Base-by-base conservation (phyloP, 2,797 vertebrate species). In the Babyrousa celebensis region DNA sequence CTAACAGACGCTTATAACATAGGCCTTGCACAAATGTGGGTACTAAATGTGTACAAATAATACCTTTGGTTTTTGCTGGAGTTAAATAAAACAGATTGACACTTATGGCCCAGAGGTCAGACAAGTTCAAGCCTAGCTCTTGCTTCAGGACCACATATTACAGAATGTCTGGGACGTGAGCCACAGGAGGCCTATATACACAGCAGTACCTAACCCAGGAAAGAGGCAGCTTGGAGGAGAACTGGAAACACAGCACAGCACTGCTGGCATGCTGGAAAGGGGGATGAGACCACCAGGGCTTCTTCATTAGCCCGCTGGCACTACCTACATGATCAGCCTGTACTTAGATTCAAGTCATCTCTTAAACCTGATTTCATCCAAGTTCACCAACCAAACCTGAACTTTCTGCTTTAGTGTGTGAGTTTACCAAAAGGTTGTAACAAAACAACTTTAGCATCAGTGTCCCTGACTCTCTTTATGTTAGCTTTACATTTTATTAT, bases 41-140 rank as follows among this genome's bases (percentile, higher is more conserved):
- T 77, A 27, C 77, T 40, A 84, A 91, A 17, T 78, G 48, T 72
- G 23, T 56, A 40, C 9, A 88, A 18, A 40, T 67, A 84, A 78
- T 48, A 63, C 56, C 63, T 94, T 91, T 77, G 70, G 10, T 52
- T 71, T 48, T 74, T 78, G 56, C 65, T 78, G 58, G 78, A 88
- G 87, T 91, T 83, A 58, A 78, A 27, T 29, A 67, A 60, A 91
- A 78, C 36, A 20, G 21, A 43, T 68, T 60, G 74, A 43, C 56
- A 72, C 29, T 36, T 71, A 36, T 36, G 18, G 54, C 15, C 29
- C 65, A 65, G 83, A 65, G 32, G 56, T 29, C 48, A 36, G 85
- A 67, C 3, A 48, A 71, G 32, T 27, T 12, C 58, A 21, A 94
- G 54, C 20, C n/a, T 29, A 2, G 72, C 52, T 68, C 75, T 92